Conservation (phyloP, 1,140 invertebrate species). For the Teleopsis dalmanni region DNA sequence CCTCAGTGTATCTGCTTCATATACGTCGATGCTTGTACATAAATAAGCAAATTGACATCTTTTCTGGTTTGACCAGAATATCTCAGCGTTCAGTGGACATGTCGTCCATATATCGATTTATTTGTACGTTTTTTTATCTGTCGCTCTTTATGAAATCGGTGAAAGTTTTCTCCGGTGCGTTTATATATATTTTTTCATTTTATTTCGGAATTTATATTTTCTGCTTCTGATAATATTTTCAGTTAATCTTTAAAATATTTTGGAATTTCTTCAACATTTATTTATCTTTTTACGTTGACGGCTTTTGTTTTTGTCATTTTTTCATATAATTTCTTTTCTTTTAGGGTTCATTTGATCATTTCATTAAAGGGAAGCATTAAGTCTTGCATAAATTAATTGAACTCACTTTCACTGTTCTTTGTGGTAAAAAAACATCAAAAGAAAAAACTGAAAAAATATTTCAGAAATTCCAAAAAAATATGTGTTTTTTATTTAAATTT, state of each 20-base stretch:
- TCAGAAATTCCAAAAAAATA: background rate
- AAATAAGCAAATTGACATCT: no score
- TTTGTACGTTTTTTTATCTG: background rate
- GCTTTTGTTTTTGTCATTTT: background rate
- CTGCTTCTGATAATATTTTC: background rate
- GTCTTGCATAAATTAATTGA: no score
- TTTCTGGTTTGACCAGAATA: slow-evolving; percentile 1
- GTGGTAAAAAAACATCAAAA: background rate
- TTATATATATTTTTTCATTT: no score
- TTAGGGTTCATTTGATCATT: background rate
- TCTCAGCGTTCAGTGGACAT: no score
- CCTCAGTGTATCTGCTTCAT: no score
- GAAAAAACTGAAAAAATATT: background rate
- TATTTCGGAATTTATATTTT: background rate
- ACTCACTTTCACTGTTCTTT: no score
- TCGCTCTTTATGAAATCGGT: slow-evolving; percentile 8
- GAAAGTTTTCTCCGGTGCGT: slow-evolving; percentile 6
- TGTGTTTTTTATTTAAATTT: background rate
- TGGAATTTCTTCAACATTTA: background rate
- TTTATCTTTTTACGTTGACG: background rate
- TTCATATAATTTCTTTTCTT: slow-evolving; percentile 7
- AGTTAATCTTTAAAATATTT: slow-evolving; percentile 1
- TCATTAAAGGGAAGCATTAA: background rate
- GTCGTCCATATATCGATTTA: slow-evolving; percentile 1
- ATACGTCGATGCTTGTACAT: no score